phyloP scores from a whole-genome alignment of 2,797 vertebrate genomes.

The Enteromius unitaeniatus region DNA sequence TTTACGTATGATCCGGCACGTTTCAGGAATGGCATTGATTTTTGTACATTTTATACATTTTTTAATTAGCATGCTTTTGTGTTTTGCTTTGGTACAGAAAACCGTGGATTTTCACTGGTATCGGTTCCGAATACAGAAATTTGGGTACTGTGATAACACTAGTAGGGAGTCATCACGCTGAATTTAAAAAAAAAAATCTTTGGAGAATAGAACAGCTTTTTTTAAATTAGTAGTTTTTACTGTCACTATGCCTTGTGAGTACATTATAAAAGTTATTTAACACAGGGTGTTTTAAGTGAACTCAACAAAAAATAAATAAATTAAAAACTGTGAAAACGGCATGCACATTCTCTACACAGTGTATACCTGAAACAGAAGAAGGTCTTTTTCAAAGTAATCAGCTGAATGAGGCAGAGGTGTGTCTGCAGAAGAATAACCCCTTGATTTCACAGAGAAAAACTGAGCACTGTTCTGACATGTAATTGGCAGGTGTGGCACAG shows the following conservation, averaged over 20 bases:
- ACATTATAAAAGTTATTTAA: background rate
- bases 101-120: too few species aligned
- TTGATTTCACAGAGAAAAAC: conserved; percentile 8
- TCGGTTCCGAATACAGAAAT: too few species aligned
- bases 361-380: background rate
- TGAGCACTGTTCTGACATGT: background rate
- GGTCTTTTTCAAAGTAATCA: background rate
- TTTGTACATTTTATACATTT: too few species aligned
- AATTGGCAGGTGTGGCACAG: conserved; percentile 12
- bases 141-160: too few species aligned
- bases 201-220: background rate
- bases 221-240: background rate
- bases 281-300: background rate
- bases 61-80: too few species aligned
- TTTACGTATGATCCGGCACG: too few species aligned
- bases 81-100: too few species aligned
- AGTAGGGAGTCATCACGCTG: background rate
- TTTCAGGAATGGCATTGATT: too few species aligned
- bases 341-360: background rate
- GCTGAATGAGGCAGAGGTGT: conserved; percentile 4
- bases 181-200: background rate
- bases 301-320: background rate
- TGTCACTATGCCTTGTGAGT: background rate
- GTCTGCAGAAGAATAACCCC: conserved; percentile 10
- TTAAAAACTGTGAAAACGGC: background rate